Conservation (phyloP, 1,140 invertebrate species). For the Melanaphis sacchari region DNA sequence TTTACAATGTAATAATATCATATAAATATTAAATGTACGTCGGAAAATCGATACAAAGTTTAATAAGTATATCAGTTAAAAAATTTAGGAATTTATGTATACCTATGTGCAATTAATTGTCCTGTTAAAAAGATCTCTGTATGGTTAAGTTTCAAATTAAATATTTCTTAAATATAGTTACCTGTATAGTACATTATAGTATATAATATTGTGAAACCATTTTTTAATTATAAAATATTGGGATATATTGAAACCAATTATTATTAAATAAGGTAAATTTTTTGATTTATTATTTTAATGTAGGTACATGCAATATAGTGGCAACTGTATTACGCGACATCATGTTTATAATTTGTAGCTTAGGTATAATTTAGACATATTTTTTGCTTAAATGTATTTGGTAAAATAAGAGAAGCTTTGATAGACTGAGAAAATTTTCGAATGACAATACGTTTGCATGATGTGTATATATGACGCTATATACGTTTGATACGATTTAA, state of each 20-base stretch:
- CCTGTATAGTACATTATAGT: not conserved
- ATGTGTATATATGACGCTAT: not conserved
- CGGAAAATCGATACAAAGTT: not conserved
- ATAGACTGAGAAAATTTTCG: not conserved
- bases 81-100: not conserved
- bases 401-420: not conserved
- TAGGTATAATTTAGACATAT: not conserved
- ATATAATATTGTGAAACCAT: not conserved
- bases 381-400: not conserved
- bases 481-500: constrained; percentile 20
- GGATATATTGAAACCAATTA: not conserved
- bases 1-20: not conserved
- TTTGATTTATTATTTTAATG: not conserved
- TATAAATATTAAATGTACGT: not conserved
- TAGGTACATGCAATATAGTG: not conserved
- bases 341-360: not conserved
- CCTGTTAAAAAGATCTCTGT: not conserved
- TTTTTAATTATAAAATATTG: not conserved
- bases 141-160: not conserved
- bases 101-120: not conserved
- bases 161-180: not conserved
- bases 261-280: not conserved
- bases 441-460: not conserved
- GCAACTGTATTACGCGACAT: not conserved
- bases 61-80: not conserved